Conservation (phyloP, 2,113 vertebrate genomes). For the Gasterosteus aculeatus region DNA sequence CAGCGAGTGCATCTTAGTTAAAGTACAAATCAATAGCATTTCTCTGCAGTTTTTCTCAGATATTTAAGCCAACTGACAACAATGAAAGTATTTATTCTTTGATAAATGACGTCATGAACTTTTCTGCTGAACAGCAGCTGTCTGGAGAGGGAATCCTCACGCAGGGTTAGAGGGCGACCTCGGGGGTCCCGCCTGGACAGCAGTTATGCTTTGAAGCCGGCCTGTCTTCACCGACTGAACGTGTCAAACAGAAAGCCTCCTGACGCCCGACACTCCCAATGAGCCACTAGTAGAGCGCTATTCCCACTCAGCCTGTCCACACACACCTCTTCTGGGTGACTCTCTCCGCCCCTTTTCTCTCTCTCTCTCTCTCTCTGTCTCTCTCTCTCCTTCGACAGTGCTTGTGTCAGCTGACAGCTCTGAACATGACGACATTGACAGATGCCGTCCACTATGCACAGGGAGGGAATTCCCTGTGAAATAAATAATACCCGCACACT, state of each 20-base stretch:
- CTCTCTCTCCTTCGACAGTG: conserved; percentile 18
- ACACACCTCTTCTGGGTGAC: conserved; percentile 6
- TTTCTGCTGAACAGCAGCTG: conserved; percentile 27
- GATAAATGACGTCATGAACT: conserved; percentile 20
- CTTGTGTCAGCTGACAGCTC: conserved; percentile 54
- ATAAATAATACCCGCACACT: conserved; percentile 46
- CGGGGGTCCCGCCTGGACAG: neutral
- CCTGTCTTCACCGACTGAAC: conserved; percentile 11
- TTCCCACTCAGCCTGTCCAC: neutral
- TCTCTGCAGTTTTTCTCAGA: neutral
- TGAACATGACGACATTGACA: conserved; percentile 58
- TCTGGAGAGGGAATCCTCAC: conserved; percentile 37
- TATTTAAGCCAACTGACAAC: neutral
- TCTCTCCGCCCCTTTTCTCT: conserved; percentile 5
- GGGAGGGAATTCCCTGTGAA: conserved; percentile 64
- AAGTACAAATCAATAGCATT: neutral
- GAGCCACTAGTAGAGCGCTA: neutral
- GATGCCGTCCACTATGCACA: conserved; percentile 17
- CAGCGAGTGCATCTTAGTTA: neutral
- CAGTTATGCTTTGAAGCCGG: neutral
- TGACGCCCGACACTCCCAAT: neutral
- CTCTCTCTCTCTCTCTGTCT: neutral
- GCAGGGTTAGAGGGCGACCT: conserved; percentile 22
- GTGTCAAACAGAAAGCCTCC: conserved; percentile 19
- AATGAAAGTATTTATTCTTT: neutral